Evolutionary conservation across 2,888 invertebrate species (phyloP).

Genomic region (Hedychridium roseum): DNA sequence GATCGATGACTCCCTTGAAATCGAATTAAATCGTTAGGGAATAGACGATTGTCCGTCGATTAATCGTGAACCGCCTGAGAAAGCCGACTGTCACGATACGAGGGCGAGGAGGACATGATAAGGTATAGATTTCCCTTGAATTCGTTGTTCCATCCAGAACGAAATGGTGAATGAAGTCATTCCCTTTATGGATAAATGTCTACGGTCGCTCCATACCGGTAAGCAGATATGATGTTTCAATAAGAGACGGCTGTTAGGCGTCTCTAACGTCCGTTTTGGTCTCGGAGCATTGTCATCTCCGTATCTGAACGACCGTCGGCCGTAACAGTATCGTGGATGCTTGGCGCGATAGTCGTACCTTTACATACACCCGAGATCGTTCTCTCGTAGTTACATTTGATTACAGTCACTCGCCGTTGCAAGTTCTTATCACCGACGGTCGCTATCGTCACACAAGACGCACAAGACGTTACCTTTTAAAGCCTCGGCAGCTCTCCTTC

Average conservation of each 20-base stretch:
- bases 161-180: too few relatives aligned
- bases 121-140: conserved; percentile 11
- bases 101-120: conserved; percentile 7
- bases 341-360: conserved; percentile 25
- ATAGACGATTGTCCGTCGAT: neutral
- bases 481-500: too few relatives aligned
- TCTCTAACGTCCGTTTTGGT: conserved; percentile 57
- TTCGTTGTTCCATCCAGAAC: too few relatives aligned
- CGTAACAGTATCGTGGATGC: conserved; percentile 30
- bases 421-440: neutral
- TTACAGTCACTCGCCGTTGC: neutral
- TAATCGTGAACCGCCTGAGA: too few relatives aligned
- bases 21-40: conserved; percentile 16
- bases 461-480: too few relatives aligned
- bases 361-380: conserved; percentile 21
- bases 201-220: conserved; percentile 33
- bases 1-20: conserved; percentile 17
- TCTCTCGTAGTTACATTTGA: neutral
- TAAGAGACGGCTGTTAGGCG: conserved; percentile 52
- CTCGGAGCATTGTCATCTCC: conserved; percentile 43
- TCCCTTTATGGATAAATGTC: conserved; percentile 50
- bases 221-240: conserved; percentile 56
- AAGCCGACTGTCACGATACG: conserved; percentile 5
- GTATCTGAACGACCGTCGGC: conserved; percentile 44
- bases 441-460: neutral